Evolutionary conservation across 2,888 invertebrate genomes (phyloP).

Genomic region (Netelia fuscicornis): DNA sequence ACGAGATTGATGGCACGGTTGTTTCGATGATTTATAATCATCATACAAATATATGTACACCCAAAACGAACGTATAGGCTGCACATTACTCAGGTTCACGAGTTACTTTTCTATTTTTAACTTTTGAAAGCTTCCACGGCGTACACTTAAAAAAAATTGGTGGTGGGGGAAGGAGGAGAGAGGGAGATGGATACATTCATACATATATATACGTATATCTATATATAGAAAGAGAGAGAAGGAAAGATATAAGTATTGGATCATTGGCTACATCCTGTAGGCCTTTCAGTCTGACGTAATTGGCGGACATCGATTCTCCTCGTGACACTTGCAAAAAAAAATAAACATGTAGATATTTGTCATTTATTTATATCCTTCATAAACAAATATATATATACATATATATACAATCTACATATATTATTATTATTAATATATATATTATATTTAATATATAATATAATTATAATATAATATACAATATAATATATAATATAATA

Average conservation of each 20-base stretch:
- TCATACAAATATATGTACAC: neutral
- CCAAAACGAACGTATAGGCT: conserved; percentile 14
- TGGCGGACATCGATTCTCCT: conserved; percentile 44
- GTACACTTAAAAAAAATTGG: neutral
- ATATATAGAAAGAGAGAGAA: neutral
- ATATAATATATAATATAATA: no score
- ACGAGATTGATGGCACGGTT: conserved; percentile 24
- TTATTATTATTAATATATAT: no score
- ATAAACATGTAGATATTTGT: neutral
- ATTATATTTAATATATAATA: no score
- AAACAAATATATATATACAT: no score
- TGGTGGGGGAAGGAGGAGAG: neutral
- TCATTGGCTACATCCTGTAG: conserved; percentile 61
- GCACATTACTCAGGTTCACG: conserved; percentile 36
- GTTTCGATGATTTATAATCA: neutral
- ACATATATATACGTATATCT: neutral
- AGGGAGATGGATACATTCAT: neutral
- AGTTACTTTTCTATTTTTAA: conserved; percentile 63
- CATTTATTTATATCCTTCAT: conserved; percentile 3
- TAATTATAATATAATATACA: no score
- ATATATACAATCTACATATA: no score
- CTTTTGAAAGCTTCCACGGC: conserved; percentile 57
- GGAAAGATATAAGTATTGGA: conserved; percentile 24
- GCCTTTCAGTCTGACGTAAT: conserved; percentile 51
- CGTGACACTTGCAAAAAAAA: neutral